A percentile compares a stretch with the other conserved stretches of the same genome.
These are phyloP conservation scores for Thymelicus acteon DNA, from an alignment of 2,888 invertebrate genomes.

Conservation along the genomic window DNA sequence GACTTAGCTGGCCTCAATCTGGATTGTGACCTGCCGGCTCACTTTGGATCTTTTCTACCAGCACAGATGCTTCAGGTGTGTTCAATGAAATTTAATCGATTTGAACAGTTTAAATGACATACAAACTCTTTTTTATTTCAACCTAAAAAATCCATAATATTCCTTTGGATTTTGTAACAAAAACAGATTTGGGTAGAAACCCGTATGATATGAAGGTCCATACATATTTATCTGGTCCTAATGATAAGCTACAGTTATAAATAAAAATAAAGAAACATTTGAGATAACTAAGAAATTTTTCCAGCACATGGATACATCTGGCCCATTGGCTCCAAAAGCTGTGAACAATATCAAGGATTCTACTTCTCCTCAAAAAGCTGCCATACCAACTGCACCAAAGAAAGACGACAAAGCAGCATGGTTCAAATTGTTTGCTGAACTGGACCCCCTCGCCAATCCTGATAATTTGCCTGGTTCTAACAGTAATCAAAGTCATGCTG, in stretches of 20 bases:
- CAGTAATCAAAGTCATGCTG: conserved; percentile 79
- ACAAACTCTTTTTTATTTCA: too few species aligned
- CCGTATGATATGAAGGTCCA: too few species aligned
- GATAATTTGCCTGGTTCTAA: conserved; percentile 83
- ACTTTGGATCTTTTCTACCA: conserved; percentile 77
- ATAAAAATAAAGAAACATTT: too few species aligned
- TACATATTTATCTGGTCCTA: too few species aligned
- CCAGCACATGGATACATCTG: conserved; percentile 60
- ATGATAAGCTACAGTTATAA: too few species aligned
- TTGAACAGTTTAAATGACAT: too few species aligned
- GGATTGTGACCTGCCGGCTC: conserved; percentile 63
- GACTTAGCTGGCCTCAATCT: conserved; percentile 72
- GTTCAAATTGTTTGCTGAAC: conserved; percentile 96
- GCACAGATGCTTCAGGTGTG: conserved; percentile 78
- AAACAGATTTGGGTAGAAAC: too few species aligned
- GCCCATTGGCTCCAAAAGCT: conserved; percentile 54
- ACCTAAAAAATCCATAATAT: not conserved
- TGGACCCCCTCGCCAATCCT: conserved; percentile 96
- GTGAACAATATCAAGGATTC: conserved; percentile 47
- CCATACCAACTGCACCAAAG: conserved; percentile 64
- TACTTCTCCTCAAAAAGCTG: conserved; percentile 44
- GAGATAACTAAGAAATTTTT: conserved; percentile 40
- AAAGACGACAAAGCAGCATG: conserved; percentile 87
- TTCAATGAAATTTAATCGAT: not conserved
- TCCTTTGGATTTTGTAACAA: too few species aligned